Conservation (phyloP, 2,888 invertebrate genomes). For the Neocrepidodera transversa region DNA sequence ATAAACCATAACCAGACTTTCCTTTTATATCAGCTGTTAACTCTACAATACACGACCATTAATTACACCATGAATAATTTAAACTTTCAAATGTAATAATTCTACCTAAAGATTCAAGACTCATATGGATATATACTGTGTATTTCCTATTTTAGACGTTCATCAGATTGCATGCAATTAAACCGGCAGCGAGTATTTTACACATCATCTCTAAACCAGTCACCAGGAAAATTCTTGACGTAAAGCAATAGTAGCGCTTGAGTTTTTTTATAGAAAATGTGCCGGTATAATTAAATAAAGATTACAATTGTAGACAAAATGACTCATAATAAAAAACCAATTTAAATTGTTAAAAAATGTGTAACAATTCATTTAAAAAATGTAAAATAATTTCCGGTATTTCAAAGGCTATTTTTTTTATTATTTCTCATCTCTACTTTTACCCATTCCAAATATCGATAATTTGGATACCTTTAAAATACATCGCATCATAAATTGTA, state of each 20-base stretch:
- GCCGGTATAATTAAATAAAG: neutral
- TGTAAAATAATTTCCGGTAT: no score
- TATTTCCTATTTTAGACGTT: conserved; percentile 12
- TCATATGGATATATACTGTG: conserved; percentile 4
- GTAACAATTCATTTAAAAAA: no score
- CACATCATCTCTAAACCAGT: conserved; percentile 16
- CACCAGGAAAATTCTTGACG: conserved; percentile 13
- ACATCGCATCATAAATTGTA: no score
- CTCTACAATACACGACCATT: conserved; percentile 2
- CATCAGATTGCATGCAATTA: conserved; percentile 15
- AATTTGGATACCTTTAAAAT: no score
- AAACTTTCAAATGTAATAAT: neutral
- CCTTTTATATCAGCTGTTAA: neutral
- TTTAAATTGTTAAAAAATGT: no score
- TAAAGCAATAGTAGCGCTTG: neutral
- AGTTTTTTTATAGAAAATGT: neutral
- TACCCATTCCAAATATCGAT: no score
- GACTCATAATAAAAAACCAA: no score
- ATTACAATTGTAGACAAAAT: no score
- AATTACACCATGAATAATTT: conserved; percentile 4
- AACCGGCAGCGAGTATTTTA: conserved; percentile 13
- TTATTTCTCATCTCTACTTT: no score
- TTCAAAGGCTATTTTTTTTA: no score
- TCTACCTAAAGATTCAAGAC: neutral
- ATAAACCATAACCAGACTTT: no score